phyloP scores from a whole-genome alignment of 2,113 vertebrate species.

The Opisthocomus hoazin region DNA sequence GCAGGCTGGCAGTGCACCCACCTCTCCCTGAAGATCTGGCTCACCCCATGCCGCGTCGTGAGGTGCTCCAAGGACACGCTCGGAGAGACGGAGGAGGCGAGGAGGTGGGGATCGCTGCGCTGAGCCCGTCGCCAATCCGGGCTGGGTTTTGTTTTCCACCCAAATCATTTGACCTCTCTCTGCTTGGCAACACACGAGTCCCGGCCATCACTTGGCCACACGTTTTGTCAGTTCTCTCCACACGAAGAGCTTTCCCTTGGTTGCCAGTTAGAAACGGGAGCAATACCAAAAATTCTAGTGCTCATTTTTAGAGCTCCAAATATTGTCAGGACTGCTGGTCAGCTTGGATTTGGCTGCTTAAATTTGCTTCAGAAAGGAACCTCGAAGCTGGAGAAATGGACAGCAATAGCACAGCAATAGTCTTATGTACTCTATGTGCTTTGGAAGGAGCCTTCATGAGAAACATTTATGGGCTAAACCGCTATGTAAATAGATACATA shows the following conservation, averaged over 20 bases:
- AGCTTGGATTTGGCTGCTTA: neutral
- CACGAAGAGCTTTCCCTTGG: neutral
- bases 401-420: neutral
- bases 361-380: neutral
- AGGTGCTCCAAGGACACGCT: neutral
- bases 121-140: neutral
- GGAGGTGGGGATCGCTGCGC: neutral
- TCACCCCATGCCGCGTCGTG: neutral
- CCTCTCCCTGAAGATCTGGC: neutral
- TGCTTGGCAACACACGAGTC: neutral
- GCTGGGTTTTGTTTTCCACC: neutral
- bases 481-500: slow-evolving; percentile 43
- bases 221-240: neutral
- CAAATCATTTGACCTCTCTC: neutral
- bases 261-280: neutral
- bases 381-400: neutral
- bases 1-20: neutral
- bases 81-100: neutral
- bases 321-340: neutral
- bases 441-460: neutral
- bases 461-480: neutral
- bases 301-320: neutral
- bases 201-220: neutral
- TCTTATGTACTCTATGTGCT: neutral
- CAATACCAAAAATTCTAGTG: neutral